These are phyloP conservation scores for Eupristina koningsbergeri DNA, from an alignment of 1,140 invertebrate species.

Conservation along the genomic window DNA sequence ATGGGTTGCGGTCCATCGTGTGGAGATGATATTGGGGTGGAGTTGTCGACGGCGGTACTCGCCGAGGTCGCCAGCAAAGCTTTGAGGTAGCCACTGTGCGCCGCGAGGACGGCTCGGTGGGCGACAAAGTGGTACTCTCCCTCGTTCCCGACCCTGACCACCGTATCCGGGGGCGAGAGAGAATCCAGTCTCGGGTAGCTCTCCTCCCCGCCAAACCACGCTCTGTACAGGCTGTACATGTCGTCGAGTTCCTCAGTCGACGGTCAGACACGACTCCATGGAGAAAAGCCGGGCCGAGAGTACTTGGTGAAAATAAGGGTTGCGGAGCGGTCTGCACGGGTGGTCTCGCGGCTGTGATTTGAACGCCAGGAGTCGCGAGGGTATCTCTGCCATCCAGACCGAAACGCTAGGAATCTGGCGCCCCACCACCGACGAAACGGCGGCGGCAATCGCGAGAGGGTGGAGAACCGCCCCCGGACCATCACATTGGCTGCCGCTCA, in stretches of 20 bases:
- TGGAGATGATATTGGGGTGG: slow-evolving; percentile 13
- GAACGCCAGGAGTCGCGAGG: slow-evolving; percentile 64
- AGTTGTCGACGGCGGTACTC: slow-evolving; percentile 52
- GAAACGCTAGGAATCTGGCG: slow-evolving; percentile 17
- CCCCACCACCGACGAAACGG: slow-evolving; percentile 51
- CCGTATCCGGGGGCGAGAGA: slow-evolving; percentile 76
- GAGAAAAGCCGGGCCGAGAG: too few relatives aligned
- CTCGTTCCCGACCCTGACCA: slow-evolving; percentile 77
- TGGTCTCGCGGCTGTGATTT: slow-evolving; percentile 66
- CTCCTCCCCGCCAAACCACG: slow-evolving; percentile 75
- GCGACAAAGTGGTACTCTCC: slow-evolving; percentile 80
- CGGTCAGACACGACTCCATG: background rate
- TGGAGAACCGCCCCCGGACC: slow-evolving; percentile 66
- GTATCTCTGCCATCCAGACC: background rate
- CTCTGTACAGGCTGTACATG: slow-evolving; percentile 77
- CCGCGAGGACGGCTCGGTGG: slow-evolving; percentile 78
- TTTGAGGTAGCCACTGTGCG: slow-evolving; percentile 80
- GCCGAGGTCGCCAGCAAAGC: slow-evolving; percentile 66
- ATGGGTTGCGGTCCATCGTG: slow-evolving; percentile 49
- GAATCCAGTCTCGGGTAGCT: slow-evolving; percentile 65
- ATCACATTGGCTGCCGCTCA: slow-evolving; percentile 65
- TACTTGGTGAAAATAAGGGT: background rate
- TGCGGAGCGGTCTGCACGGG: slow-evolving; percentile 40
- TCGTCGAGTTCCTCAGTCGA: background rate
- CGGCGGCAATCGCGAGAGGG: slow-evolving; percentile 46